Evolutionary conservation across 2,797 vertebrate species (phyloP), one percentile per base, ranked within the genome.

Genomic region (Falco naumanni): DNA sequence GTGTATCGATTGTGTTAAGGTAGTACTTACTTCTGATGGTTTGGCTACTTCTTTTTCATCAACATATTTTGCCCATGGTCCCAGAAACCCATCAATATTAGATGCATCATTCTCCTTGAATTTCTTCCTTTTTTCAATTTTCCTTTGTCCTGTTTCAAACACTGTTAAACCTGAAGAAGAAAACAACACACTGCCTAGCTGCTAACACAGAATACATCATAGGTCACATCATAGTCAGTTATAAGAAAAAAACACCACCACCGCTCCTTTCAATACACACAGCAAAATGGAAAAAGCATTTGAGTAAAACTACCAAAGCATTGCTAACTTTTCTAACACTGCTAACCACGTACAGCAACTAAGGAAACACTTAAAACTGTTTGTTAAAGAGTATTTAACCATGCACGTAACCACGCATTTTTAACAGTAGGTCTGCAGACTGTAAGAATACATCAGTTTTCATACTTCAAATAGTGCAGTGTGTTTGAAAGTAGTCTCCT

Each of bases 41-140:
- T 99, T 99, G 80, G 99, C 99, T 74, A 98, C 98, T 95, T 99
- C 99, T 97, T 99, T 99, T 97, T 99, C 99, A 95, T 99, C 99
- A 63, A 98, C 96, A 74, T 99, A 99, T 97, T 99, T 99, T 5
- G 99, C 99, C 99, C 99, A 99, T 0, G 99, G 99, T 83, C 99
- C 99, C 82, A 99, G 98, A 96, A 99, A 99, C 56, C 97, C 98
- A 89, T 99, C 99, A 78, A 99, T 99, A 93, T 99, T 99, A 50
- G 98, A 99, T 14, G 99, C 99, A 57, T 99, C 99, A 43, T 99
- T 99, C 87, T 99, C 99, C 98, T 99, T 99, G 95, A 99, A 97
- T 95, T 99, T 99, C 97, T 98, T 99, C 92, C 99, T 98, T 96
- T 99, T 99, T 89, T 99, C 99, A 22, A 94, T 78, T 98, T 99